phyloP scores from a whole-genome alignment of 2,113 vertebrate genomes.

The Menura novaehollandiae region DNA sequence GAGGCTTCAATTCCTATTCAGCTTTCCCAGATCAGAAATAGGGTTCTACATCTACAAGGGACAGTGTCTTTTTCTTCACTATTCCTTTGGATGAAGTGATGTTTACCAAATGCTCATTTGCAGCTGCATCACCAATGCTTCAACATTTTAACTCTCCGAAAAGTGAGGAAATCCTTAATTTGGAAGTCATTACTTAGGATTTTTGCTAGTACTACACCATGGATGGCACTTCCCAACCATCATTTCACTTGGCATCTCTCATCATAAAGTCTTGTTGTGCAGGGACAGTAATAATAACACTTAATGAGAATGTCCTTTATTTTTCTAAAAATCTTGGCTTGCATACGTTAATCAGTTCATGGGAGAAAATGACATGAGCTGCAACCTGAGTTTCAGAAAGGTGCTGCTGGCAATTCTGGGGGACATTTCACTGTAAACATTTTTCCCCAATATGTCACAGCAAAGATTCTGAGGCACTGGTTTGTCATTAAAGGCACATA shows the following conservation, averaged over 20 bases:
- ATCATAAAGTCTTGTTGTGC: not conserved
- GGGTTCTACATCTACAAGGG: not conserved
- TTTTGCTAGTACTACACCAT: not conserved
- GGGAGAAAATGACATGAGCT: accelerated
- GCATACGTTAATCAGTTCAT: accelerated
- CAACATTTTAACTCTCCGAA: not conserved
- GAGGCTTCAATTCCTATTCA: not conserved
- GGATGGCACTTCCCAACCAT: not conserved
- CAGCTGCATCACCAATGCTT: not conserved
- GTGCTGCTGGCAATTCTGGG: not conserved
- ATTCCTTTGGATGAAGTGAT: not conserved
- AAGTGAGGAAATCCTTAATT: not conserved
- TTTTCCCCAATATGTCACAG: accelerated
- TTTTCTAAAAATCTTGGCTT: not conserved
- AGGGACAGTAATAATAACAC: not conserved
- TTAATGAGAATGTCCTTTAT: not conserved
- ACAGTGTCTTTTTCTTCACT: not conserved
- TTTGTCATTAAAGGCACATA: too few relatives aligned
- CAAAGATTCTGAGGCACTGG: accelerated
- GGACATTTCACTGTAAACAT: not conserved
- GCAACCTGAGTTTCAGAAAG: accelerated
- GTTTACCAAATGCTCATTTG: not conserved
- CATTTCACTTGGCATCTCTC: not conserved
- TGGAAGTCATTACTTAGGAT: not conserved
- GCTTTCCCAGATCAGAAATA: not conserved